These are phyloP conservation scores for Lapara coniferarum DNA, from an alignment of 2,888 invertebrate genomes.

Conservation along the genomic window DNA sequence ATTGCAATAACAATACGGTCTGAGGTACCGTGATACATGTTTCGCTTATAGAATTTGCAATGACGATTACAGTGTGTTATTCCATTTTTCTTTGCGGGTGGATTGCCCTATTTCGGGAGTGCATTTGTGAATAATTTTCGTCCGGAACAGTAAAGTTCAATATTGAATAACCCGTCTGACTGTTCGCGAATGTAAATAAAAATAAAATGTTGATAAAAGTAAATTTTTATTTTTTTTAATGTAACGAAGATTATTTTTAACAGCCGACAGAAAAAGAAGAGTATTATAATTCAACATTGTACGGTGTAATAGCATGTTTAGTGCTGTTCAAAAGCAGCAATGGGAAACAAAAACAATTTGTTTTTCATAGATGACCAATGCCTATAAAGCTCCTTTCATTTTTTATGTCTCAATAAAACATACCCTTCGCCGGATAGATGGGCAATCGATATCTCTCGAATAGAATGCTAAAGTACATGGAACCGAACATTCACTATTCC, in stretches of 20 bases:
- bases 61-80: conserved; percentile 62
- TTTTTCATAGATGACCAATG: conserved; percentile 3
- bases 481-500: too few species aligned
- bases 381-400: neutral
- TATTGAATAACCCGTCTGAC: neutral
- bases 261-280: too few species aligned
- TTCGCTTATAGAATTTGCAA: conserved; percentile 37
- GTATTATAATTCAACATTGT: too few species aligned
- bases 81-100: conserved; percentile 79
- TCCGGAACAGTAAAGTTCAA: conserved; percentile 28
- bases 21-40: conserved; percentile 26
- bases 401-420: too few species aligned
- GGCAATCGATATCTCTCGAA: too few species aligned
- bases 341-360: neutral
- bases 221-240: too few species aligned
- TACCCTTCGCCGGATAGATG: too few species aligned
- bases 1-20: conserved; percentile 4
- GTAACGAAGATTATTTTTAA: too few species aligned
- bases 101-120: conserved; percentile 76
- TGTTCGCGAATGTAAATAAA: neutral
- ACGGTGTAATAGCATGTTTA: too few species aligned
- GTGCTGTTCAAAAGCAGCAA: neutral
- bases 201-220: neutral
- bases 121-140: conserved; percentile 65
- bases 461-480: too few species aligned